Percentiles rank a stretch among this genome's conserved stretches.
These are phyloP conservation scores for Ormyrus thymus DNA, from an alignment of 2,888 invertebrate species.

Conservation along the genomic window DNA sequence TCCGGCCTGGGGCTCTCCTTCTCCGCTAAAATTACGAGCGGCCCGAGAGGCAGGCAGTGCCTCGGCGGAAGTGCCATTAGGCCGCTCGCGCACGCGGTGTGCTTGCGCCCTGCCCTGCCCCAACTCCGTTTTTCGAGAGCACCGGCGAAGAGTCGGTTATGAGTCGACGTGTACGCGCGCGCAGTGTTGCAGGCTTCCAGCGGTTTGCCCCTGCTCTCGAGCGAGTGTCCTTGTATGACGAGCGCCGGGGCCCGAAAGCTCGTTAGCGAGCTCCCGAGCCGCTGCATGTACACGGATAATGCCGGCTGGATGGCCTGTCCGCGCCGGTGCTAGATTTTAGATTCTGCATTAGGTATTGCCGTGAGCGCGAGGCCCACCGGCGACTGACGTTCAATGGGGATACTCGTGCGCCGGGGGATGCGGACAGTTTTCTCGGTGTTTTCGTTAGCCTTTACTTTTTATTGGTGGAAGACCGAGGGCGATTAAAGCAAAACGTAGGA, in stretches of 20 bases:
- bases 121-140: conserved; percentile 6
- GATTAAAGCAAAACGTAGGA: too few relatives aligned
- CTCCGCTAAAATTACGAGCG: background rate
- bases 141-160: conserved; percentile 12
- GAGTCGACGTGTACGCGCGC: conserved; percentile 4
- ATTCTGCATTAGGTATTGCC: conserved; percentile 15
- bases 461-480: too few relatives aligned
- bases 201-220: background rate
- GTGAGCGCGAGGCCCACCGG: too few relatives aligned
- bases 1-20: background rate
- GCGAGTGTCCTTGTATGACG: conserved; percentile 6
- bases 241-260: conserved; percentile 2
- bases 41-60: too few relatives aligned
- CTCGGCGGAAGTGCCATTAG: conserved; percentile 20
- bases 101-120: too few relatives aligned
- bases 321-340: conserved; percentile 5
- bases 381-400: too few relatives aligned
- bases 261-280: conserved; percentile 13
- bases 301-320: conserved; percentile 11
- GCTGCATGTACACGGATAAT: conserved; percentile 21
- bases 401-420: too few relatives aligned
- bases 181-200: background rate
- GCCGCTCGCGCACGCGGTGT: background rate
- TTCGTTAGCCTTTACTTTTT: too few relatives aligned
- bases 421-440: too few relatives aligned